Conservation (phyloP, 2,797 vertebrate genomes). For the Enteromius radiatus region DNA sequence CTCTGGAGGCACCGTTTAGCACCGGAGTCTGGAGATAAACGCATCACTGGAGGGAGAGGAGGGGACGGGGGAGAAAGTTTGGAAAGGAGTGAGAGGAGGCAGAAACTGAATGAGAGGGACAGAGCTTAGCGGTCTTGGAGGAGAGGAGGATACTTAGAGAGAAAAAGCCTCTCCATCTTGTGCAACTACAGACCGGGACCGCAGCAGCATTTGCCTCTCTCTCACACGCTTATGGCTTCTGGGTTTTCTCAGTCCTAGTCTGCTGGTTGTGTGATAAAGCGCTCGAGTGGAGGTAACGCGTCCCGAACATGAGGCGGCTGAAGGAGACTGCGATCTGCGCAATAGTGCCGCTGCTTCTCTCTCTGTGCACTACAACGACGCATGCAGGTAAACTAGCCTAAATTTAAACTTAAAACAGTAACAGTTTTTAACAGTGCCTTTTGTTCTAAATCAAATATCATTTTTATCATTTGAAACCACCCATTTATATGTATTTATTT, state of each 20-base stretch:
- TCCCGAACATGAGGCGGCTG: constrained; percentile 73
- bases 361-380: constrained; percentile 66
- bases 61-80: constrained; percentile 56
- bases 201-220: constrained; percentile 15
- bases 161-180: constrained; percentile 70
- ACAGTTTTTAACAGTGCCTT: background rate
- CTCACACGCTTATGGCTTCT: constrained; percentile 70
- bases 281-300: constrained; percentile 63
- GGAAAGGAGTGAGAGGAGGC: constrained; percentile 61
- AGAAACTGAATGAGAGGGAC: constrained; percentile 77
- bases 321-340: constrained; percentile 65
- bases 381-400: constrained; percentile 74
- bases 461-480: background rate
- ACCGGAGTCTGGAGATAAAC: constrained; percentile 57
- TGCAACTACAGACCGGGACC: constrained; percentile 60
- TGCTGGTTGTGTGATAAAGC: constrained; percentile 55
- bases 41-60: constrained; percentile 68
- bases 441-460: background rate
- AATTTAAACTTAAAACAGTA: background rate
- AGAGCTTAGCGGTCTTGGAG: constrained; percentile 58
- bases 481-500: background rate
- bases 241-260: constrained; percentile 59
- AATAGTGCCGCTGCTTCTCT: constrained; percentile 67
- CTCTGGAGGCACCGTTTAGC: constrained; percentile 57
- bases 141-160: constrained; percentile 65